phyloP scores from a whole-genome alignment of 2,888 invertebrate genomes.

The Himalopsyche japonica region DNA sequence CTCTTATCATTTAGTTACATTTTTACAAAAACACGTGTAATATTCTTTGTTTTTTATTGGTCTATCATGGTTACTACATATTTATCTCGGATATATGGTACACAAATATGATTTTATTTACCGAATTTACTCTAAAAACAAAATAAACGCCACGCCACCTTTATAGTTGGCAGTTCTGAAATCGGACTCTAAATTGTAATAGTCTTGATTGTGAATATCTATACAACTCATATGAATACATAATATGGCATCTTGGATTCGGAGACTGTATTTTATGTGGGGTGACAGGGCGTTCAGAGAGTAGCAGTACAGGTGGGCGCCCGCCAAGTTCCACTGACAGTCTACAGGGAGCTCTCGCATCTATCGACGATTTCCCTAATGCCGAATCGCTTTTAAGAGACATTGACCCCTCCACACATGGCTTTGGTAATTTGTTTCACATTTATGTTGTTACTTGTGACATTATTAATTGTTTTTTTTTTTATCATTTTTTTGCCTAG shows the following conservation, averaged over 20 bases:
- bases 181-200: too few relatives aligned
- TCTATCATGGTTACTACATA: too few relatives aligned
- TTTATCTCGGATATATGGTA: too few relatives aligned
- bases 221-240: not conserved
- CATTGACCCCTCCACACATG: constrained; percentile 58
- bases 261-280: constrained; percentile 42
- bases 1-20: too few relatives aligned
- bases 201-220: too few relatives aligned
- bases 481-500: constrained; percentile 8
- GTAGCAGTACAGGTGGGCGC: constrained; percentile 52
- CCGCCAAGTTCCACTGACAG: constrained; percentile 45
- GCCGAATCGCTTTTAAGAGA: constrained; percentile 53
- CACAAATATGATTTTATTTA: too few relatives aligned
- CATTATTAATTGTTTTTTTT: constrained; percentile 7
- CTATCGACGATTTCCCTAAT: constrained; percentile 55
- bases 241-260: not conserved
- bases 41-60: too few relatives aligned
- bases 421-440: constrained; percentile 52
- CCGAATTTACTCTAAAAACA: too few relatives aligned
- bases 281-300: constrained; percentile 54
- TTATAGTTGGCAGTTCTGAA: too few relatives aligned
- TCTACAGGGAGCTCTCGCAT: constrained; percentile 43
- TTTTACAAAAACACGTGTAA: too few relatives aligned
- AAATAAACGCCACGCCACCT: too few relatives aligned
- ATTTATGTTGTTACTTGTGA: not conserved